These are phyloP conservation scores for Sinelater perroti DNA, from an alignment of 2,888 invertebrate species.

Conservation along the genomic window DNA sequence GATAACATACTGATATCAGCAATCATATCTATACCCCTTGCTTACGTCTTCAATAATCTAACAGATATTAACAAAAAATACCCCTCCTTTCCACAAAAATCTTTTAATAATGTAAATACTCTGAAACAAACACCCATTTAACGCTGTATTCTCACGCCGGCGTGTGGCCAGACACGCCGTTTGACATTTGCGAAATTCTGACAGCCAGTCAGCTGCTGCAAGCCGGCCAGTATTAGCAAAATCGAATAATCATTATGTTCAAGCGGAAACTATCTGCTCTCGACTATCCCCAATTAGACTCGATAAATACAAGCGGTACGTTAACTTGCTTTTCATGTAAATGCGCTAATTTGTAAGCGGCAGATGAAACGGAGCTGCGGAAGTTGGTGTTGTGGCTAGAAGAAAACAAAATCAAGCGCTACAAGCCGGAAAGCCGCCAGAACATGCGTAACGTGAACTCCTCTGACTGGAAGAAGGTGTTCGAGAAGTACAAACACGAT, in stretches of 20 bases:
- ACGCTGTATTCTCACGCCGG: too few relatives aligned
- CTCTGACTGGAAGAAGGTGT: slow-evolving; percentile 75
- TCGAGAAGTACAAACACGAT: slow-evolving; percentile 77
- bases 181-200: neutral
- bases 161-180: neutral
- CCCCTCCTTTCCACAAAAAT: too few relatives aligned
- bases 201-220: neutral
- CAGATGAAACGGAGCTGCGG: slow-evolving; percentile 83
- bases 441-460: slow-evolving; percentile 74
- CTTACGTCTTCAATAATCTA: too few relatives aligned
- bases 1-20: too few relatives aligned
- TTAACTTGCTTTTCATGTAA: too few relatives aligned
- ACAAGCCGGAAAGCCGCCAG: slow-evolving; percentile 82
- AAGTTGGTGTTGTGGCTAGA: slow-evolving; percentile 90
- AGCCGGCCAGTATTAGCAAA: neutral
- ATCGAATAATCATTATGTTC: slow-evolving; percentile 68
- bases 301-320: slow-evolving; percentile 76
- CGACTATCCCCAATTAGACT: slow-evolving; percentile 77
- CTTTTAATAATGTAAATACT: too few relatives aligned
- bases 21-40: too few relatives aligned
- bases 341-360: neutral
- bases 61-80: too few relatives aligned
- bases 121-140: too few relatives aligned
- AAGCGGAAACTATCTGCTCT: slow-evolving; percentile 80
- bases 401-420: slow-evolving; percentile 90